phyloP scores from a whole-genome alignment of 1,140 invertebrate species.

The Listronotus bonariensis region DNA sequence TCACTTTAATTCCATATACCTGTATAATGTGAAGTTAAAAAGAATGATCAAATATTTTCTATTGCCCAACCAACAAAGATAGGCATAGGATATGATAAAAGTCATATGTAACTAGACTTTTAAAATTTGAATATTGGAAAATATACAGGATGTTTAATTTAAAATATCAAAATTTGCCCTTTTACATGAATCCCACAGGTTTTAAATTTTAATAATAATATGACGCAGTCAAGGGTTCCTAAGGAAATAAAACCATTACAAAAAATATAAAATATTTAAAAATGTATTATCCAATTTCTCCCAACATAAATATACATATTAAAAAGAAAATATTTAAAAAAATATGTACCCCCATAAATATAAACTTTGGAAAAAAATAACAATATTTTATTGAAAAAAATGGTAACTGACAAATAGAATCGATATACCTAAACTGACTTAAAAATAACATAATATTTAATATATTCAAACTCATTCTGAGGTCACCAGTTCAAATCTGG shows the following conservation, averaged over 20 bases:
- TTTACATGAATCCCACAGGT: not conserved
- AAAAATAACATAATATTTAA: conserved; percentile 2
- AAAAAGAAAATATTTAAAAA: conserved; percentile 18
- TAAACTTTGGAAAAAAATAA: conserved; percentile 35
- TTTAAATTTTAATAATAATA: not conserved
- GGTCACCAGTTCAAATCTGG: no score
- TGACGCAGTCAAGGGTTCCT: not conserved
- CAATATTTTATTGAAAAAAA: conserved; percentile 21
- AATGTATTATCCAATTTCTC: conserved; percentile 22
- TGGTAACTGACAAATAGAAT: conserved; percentile 27
- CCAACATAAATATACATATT: conserved; percentile 24
- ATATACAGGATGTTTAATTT: no score
- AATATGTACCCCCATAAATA: conserved; percentile 8
- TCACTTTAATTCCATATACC: no score
- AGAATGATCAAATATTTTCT: no score
- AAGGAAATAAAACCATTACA: not conserved
- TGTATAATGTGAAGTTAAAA: no score
- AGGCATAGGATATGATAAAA: no score
- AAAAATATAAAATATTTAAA: conserved; percentile 31
- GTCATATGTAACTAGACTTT: no score
- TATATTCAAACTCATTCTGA: conserved; percentile 17
- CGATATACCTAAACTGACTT: not conserved
- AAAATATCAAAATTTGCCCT: no score
- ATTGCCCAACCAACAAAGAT: no score
- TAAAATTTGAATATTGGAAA: no score